Conservation (phyloP, 1,140 invertebrate species). For the Ceratosolen solmsi region DNA sequence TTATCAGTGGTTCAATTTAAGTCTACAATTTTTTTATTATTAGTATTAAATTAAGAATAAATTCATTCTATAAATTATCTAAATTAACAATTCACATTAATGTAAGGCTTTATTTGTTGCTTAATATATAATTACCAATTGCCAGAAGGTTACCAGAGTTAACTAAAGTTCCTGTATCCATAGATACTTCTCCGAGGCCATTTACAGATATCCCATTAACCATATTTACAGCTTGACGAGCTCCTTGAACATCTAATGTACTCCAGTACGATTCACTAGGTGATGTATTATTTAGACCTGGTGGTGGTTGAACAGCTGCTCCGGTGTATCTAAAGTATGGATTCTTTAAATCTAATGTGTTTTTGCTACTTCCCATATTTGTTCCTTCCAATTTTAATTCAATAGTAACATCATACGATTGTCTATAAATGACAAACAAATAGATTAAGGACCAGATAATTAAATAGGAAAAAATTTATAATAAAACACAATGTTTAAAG, state of each 20-base stretch:
- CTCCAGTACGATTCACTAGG: constrained; percentile 94
- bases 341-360: constrained; percentile 98
- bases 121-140: constrained; percentile 69
- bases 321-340: constrained; percentile 97
- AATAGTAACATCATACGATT: constrained; percentile 99
- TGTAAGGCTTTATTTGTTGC: too few relatives aligned
- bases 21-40: too few relatives aligned
- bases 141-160: constrained; percentile 75
- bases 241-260: constrained; percentile 84
- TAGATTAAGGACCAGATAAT: too few relatives aligned
- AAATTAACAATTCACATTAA: too few relatives aligned
- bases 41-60: too few relatives aligned
- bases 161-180: constrained; percentile 77
- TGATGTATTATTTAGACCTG: constrained; percentile 89
- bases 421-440: too few relatives aligned
- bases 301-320: constrained; percentile 88
- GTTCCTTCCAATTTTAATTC: constrained; percentile 93
- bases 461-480: too few relatives aligned
- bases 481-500: too few relatives aligned
- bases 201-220: constrained; percentile 87
- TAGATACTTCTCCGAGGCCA: constrained; percentile 82
- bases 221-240: constrained; percentile 83
- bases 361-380: constrained; percentile 83
- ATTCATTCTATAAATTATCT: too few relatives aligned
- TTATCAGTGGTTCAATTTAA: too few relatives aligned